Evolutionary conservation across 2,113 vertebrate genomes (phyloP), one percentile per base, ranked within the genome.

Genomic region (Piaya cayana): DNA sequence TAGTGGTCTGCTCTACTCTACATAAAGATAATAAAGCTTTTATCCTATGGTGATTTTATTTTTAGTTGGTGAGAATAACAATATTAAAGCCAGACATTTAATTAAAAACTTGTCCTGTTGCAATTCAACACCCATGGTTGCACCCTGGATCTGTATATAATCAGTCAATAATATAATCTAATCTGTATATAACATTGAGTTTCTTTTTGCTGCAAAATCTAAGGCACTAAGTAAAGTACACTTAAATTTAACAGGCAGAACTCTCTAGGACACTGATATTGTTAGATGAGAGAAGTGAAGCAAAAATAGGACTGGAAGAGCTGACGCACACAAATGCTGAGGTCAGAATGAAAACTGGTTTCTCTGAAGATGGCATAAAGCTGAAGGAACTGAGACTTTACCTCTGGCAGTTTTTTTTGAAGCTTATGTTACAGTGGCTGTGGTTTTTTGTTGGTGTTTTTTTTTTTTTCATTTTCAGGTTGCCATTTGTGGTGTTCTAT

Each of bases 321-420:
- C 93, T 97, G 96, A 96, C 82, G 82, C 95, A 96, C 90, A 83
- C 42, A 69, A 95, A 65, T 85, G 91, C 90, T 96, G 92, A 97
- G 93, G 95, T 97, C 95, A 97, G 89, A 96, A 92, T 62, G 88
- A 96, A 94, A 96, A 82, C 80, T 78, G 85, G 70, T 94, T 96
- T 94, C 85, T 95, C 86, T 97, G 92, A 96, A 89, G 96, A 93
- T 47, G 90, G 74, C 76, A 94, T 55, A 95, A 93, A 94, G 72
- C 87, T 94, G 86, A 78, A 85, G 89, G 83, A 96, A 68, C 84
- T 74, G 89, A 95, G 72, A 92, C 85, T 91, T 95, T 84, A 92
- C 85, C 93, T 96, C 87, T 6, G 56, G 96, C 91, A 88, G 82
- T 63, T 89, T 95, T 95, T 88, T 92, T 92, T 97, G 82, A 97